Base-by-base conservation (phyloP, 2,113 vertebrate species). In the Brachionichthys hirsutus region DNA sequence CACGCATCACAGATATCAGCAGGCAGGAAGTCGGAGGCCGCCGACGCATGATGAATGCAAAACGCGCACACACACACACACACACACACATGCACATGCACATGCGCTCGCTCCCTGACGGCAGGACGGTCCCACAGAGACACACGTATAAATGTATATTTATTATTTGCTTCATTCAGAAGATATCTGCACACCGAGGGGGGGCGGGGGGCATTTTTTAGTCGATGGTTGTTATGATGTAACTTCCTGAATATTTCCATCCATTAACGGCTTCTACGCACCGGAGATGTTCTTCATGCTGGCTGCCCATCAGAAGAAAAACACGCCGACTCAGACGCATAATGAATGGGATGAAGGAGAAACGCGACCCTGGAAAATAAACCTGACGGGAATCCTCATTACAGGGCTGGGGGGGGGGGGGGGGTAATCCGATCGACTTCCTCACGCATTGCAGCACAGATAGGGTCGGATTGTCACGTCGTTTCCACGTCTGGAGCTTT, bases 21-120 rank as follows among this genome's bases (percentile, higher is more conserved):
- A 90, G 84, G 78, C 88, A 87, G 70, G 80, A 77, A 89, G 86
- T 89, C 79, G 43, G 73, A 89, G 87, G 85, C 89, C 85, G 81
- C 78, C 49, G 42, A 84, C 49, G 61, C 57, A 54, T 71, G 35
- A 62, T 70, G 66, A 62, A 78, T 65, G 77, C 71, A 80, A 87
- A 85, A 87, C 70, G 58, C 66, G 74, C 73, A 81, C 24, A 54
- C 53, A 55, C 70, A 77, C 78, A 67, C 68, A 70, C 61, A 68
- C 57, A 68, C 65, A 68, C 61, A 70, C 64, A 70, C 76, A 77
- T 78, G 78, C 67, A 76, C 53, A 35, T 7, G 12, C 36, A 10
- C 3, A 12, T 65, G 35, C 3, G 36, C 9, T 38, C 10, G 22
- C 41, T 74, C 48, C 20, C 42, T 66, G 76, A 18, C 24, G 24